phyloP scores from a whole-genome alignment of 2,113 vertebrate genomes.

The Antigone vipio region DNA sequence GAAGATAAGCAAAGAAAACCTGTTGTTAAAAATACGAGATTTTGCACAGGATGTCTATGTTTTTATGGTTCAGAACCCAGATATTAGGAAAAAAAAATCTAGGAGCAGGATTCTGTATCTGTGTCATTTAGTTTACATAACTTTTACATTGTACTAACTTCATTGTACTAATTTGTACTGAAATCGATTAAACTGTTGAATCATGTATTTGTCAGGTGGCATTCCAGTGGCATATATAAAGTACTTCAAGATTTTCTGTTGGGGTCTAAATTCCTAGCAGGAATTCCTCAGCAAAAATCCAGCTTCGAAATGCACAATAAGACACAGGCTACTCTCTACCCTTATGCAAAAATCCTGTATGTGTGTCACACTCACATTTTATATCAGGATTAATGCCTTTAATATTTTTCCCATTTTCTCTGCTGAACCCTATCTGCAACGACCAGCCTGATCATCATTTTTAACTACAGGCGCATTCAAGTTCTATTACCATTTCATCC shows the following conservation, averaged over 20 bases:
- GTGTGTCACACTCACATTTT: background rate
- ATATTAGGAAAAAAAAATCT: background rate
- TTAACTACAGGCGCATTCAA: background rate
- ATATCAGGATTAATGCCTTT: background rate
- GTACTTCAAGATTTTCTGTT: background rate
- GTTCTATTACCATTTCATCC: background rate
- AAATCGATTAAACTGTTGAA: background rate
- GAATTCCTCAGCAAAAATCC: background rate
- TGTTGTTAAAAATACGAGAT: background rate
- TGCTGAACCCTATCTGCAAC: background rate
- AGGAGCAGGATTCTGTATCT: background rate
- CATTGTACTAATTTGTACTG: background rate
- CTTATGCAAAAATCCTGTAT: background rate
- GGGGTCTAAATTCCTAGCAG: background rate
- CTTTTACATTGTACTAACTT: background rate
- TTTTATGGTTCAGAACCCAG: background rate
- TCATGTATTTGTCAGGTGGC: background rate
- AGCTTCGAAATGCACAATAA: fast-evolving
- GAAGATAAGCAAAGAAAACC: background rate
- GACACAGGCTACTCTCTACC: background rate
- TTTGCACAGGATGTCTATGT: background rate
- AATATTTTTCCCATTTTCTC: background rate
- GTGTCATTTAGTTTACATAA: background rate
- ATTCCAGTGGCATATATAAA: background rate
- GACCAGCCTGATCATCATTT: background rate